Evolutionary conservation across 2,888 invertebrate genomes (phyloP).

Genomic region (Thelaira solivaga): DNA sequence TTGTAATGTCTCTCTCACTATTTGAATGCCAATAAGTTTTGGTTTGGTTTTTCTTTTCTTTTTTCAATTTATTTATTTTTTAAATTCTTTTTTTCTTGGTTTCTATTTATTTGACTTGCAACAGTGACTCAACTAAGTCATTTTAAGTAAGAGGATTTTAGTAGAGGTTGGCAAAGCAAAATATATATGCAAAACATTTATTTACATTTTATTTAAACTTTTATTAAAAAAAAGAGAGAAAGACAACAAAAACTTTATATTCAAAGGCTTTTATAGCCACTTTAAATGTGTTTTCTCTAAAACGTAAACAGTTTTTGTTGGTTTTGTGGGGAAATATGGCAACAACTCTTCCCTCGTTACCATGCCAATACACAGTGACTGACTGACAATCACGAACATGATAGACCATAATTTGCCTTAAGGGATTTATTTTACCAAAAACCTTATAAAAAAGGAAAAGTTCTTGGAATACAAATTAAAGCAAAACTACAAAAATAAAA

Average conservation of each 20-base stretch:
- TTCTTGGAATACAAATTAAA: neutral
- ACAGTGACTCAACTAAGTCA: conserved; percentile 39
- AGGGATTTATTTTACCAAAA: conserved; percentile 17
- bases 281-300: too few species aligned
- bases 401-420: conserved; percentile 39
- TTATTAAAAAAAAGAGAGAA: neutral
- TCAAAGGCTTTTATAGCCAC: too few species aligned
- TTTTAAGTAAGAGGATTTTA: conserved; percentile 58
- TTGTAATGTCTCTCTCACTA: conserved; percentile 23
- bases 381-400: conserved; percentile 41
- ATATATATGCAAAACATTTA: conserved; percentile 41
- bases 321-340: conserved; percentile 9
- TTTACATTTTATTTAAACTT: conserved; percentile 50
- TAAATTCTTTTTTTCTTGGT: neutral
- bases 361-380: conserved; percentile 46
- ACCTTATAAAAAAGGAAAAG: conserved; percentile 4
- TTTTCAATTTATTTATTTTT: too few species aligned
- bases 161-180: conserved; percentile 51
- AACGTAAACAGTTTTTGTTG: conserved; percentile 20
- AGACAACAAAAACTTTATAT: too few species aligned
- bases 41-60: conserved; percentile 14
- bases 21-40: conserved; percentile 60
- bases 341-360: conserved; percentile 20
- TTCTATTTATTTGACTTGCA: conserved; percentile 3
- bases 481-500: neutral